A percentile compares a stretch with the other conserved stretches of the same genome.
Conservation (phyloP, 2,797 vertebrate species). For the Sebastes goodei region DNA sequence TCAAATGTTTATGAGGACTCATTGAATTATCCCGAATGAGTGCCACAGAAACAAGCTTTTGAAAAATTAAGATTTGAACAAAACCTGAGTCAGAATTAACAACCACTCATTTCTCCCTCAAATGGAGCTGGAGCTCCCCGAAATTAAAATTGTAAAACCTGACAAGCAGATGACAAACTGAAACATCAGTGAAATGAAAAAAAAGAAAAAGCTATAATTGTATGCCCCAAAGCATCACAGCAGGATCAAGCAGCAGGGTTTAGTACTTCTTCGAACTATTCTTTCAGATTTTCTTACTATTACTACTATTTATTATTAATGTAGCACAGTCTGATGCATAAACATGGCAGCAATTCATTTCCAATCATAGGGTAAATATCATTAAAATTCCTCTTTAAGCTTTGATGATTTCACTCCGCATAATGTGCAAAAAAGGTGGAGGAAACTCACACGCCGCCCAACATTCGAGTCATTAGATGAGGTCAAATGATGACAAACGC, state of each 20-base stretch:
- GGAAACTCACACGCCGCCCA: background rate
- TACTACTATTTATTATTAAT: conserved; percentile 8
- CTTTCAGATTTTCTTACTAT: conserved; percentile 3
- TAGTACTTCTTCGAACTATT: background rate
- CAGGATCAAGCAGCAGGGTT: conserved; percentile 6
- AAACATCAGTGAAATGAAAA: conserved; percentile 24
- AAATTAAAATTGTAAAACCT: conserved; percentile 36
- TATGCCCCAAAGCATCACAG: conserved; percentile 26
- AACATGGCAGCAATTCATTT: conserved; percentile 5
- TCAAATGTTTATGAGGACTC: background rate
- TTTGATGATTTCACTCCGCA: background rate
- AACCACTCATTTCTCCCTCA: background rate
- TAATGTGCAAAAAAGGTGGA: background rate
- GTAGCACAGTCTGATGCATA: background rate
- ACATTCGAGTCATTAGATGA: background rate
- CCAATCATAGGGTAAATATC: background rate
- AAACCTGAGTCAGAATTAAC: conserved; percentile 6
- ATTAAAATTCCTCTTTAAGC: background rate
- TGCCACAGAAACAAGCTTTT: background rate
- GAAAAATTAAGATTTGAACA: background rate
- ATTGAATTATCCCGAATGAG: background rate
- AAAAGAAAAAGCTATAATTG: background rate
- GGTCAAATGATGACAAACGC: conserved; percentile 9
- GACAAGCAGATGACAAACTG: conserved; percentile 28
- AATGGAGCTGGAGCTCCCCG: background rate